Base-by-base conservation (phyloP, 2,888 invertebrate species). In the Folsomia manolachei region DNA sequence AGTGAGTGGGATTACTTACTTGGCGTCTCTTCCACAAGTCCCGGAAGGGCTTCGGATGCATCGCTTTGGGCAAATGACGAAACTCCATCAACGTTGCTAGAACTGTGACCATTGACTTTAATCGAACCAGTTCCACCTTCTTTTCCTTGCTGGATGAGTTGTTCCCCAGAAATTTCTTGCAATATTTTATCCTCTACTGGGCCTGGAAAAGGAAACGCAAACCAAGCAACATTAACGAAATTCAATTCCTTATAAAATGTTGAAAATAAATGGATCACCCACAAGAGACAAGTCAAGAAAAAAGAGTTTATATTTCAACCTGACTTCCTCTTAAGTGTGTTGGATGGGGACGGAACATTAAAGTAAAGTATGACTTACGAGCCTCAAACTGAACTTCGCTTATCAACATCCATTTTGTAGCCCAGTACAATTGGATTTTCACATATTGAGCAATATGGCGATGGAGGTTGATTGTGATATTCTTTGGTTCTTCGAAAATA, bases 351-450 rank as follows among this genome's bases (percentile, higher is more conserved):
- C n/a, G n/a, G n/a, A 56, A 56, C 21, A 39, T 39, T 39, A 39
- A 39, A 56, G 21, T 39, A 39, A 39, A 56, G 21, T 56, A 18
- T 64, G 62, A 84, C 86, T 86, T 76, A 91, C 91, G 87, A 27
- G 94, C 94, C 81, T 91, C 90, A 83, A 95, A 95, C 71, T 91
- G 89, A 76, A 95, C 88, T 85, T 96, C 95, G 84, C 94, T 94
- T 82, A 96, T 88, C 85, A 95, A 89, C 80, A 95, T 90, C 95
- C 95, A 95, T 70, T 90, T 87, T n/a, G 91, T 88, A 1, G 92
- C 90, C 83, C 94, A 95, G 79, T 87, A 87, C 70, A 95, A 87
- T 81, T 90, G 88, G 79, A 91, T 85, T 82, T 89, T 66, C 91
- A 88, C 82, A 92, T 90, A 82, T 92, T 91, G 53, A 95, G 87